phyloP scores from a whole-genome alignment of 2,888 invertebrate species.

The Parnassius smintheus region DNA sequence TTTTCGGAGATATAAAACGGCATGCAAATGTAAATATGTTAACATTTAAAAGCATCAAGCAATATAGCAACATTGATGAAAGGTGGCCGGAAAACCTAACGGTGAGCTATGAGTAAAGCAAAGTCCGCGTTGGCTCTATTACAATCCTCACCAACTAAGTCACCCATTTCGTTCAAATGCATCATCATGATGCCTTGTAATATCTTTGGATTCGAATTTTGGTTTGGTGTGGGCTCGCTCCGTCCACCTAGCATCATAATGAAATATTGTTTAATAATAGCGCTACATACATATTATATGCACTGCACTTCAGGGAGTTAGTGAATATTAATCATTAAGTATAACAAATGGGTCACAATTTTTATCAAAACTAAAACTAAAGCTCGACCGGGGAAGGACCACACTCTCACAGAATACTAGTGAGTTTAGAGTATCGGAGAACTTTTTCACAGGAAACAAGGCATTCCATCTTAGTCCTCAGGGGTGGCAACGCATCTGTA shows the following conservation, averaged over 20 bases:
- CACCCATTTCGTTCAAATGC: conserved; percentile 74
- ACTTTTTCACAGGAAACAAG: no score
- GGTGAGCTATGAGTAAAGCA: conserved; percentile 55
- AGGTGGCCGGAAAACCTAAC: conserved; percentile 74
- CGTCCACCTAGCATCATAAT: conserved; percentile 76
- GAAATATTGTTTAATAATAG: conserved; percentile 17
- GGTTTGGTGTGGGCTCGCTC: conserved; percentile 57
- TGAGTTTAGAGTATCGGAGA: no score
- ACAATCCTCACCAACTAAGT: conserved; percentile 70
- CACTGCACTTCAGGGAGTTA: no score
- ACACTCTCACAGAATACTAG: no score
- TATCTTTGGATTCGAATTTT: conserved; percentile 51
- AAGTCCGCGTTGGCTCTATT: conserved; percentile 43
- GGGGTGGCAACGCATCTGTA: no score
- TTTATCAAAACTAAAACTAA: no score
- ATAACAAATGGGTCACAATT: no score
- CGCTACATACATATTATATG: neutral
- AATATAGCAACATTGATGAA: conserved; percentile 51
- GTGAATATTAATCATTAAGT: no score
- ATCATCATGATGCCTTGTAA: conserved; percentile 65
- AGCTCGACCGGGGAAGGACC: no score
- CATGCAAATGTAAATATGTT: conserved; percentile 11
- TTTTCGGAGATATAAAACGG: conserved; percentile 1
- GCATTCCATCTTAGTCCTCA: no score
- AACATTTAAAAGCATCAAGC: conserved; percentile 36